Conservation (phyloP, 2,113 vertebrate species). For the Gymnarchus niloticus region DNA sequence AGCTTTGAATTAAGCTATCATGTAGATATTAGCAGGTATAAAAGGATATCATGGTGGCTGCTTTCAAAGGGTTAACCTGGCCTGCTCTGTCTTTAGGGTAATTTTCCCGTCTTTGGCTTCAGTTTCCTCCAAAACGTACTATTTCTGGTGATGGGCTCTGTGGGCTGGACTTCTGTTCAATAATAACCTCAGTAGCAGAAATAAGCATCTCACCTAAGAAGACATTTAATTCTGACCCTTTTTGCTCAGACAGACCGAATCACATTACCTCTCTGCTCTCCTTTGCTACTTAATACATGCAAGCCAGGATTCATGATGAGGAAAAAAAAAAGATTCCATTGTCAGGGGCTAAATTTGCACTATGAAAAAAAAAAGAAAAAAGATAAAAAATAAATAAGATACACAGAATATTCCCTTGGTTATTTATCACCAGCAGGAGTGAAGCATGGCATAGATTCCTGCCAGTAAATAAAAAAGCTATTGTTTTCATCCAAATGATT, state of each 20-base stretch:
- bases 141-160: neutral
- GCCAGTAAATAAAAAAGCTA: conserved; percentile 4
- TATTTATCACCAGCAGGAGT: neutral
- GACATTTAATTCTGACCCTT: neutral
- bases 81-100: neutral
- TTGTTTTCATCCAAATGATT: conserved; percentile 6
- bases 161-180: neutral
- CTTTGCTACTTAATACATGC: neutral
- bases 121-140: neutral
- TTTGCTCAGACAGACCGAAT: neutral
- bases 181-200: neutral
- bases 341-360: neutral
- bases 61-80: neutral
- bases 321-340: neutral
- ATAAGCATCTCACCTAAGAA: neutral
- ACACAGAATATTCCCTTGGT: neutral
- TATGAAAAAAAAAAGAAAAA: neutral
- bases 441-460: neutral
- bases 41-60: neutral
- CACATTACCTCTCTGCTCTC: neutral
- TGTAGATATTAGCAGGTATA: neutral
- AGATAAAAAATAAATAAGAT: neutral
- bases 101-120: neutral
- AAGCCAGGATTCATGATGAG: neutral
- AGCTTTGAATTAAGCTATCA: neutral